Percentiles rank a stretch among this genome's conserved stretches.
phyloP scores from a whole-genome alignment of 1,140 invertebrate genomes.

The Manduca sexta region DNA sequence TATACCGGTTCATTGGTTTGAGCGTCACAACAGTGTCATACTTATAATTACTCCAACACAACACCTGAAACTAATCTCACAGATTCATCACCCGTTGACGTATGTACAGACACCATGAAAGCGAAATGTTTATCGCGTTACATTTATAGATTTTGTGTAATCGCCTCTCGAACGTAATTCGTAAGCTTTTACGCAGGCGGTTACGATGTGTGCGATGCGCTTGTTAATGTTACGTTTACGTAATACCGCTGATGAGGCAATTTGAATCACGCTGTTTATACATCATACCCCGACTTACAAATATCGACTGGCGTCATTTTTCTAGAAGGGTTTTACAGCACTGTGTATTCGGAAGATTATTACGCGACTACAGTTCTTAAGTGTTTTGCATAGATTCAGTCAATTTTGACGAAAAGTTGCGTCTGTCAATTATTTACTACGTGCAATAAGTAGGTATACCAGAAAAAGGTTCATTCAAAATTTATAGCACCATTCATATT shows the following conservation, averaged over 20 bases:
- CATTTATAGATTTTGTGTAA: constrained; percentile 42
- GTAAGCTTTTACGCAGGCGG: constrained; percentile 25
- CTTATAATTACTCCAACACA: constrained; percentile 51
- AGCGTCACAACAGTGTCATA: constrained; percentile 46
- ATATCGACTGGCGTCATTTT: too few species aligned
- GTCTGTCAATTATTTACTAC: too few species aligned
- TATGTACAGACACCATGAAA: constrained; percentile 24
- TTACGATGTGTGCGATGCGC: constrained; percentile 11
- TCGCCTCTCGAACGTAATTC: constrained; percentile 33
- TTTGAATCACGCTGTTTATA: constrained; percentile 1
- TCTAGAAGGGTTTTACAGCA: too few species aligned
- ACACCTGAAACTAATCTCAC: constrained; percentile 51
- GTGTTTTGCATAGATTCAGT: too few species aligned
- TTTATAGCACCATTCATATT: too few species aligned
- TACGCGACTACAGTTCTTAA: too few species aligned
- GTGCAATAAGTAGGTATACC: too few species aligned
- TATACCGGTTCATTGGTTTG: constrained; percentile 6
- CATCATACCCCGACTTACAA: too few species aligned
- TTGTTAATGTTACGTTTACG: constrained; percentile 3
- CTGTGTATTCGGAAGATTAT: too few species aligned
- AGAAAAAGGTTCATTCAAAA: too few species aligned
- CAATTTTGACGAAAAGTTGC: too few species aligned
- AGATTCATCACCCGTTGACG: constrained; percentile 54
- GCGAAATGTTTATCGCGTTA: constrained; percentile 38
- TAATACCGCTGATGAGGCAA: constrained; percentile 3